Base-by-base conservation (phyloP, 1,140 invertebrate species). In the Procambarus clarkii region DNA sequence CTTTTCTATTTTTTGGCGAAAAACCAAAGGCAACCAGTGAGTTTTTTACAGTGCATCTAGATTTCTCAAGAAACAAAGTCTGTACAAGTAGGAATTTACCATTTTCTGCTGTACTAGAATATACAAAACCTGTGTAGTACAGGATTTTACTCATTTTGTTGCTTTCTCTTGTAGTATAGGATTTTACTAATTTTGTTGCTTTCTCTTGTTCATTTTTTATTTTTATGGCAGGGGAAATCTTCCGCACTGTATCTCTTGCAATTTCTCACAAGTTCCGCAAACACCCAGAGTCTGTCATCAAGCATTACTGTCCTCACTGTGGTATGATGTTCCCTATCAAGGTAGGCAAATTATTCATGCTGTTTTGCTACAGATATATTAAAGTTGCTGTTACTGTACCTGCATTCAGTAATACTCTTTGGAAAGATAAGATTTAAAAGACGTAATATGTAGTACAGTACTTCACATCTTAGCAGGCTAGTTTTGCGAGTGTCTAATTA, bases 311-410 rank as follows among this genome's bases (percentile, higher is more conserved):
- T 86, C 94, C 95, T 13, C 96, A 95, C 94, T 97, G 96, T 94
- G 96, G 96, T 7, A 96, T 96, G 95, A 96, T 96, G 84, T 97
- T 96, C 94, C 96, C 96, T 54, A 94, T 97, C 93, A 96, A 96
- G 95, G 96, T 96, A 94, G 93, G 86, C 81, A 85, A 24, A 18
- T 91, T 74, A 18, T 48, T 21, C 2, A 24, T 2, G 44, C 50
- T 54, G 50, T 13, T 54, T 13, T 54, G 50, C 50, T 34, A 48
- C 34, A 45, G 48, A 13, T 45, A 45, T 34, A 34, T 34, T 34
- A 34, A 34, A 34, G 34, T 34, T 34, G 34, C 34, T 34, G 34
- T 34, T 34, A 34, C 34, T 34, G 34, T 34, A 34, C 34, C 34
- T 34, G 34, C 34, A 34, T 34, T 34, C 34, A 34, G 34, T 34